Base-by-base conservation (phyloP, 2,797 vertebrate species). In the Philypnodon macrostomus region DNA sequence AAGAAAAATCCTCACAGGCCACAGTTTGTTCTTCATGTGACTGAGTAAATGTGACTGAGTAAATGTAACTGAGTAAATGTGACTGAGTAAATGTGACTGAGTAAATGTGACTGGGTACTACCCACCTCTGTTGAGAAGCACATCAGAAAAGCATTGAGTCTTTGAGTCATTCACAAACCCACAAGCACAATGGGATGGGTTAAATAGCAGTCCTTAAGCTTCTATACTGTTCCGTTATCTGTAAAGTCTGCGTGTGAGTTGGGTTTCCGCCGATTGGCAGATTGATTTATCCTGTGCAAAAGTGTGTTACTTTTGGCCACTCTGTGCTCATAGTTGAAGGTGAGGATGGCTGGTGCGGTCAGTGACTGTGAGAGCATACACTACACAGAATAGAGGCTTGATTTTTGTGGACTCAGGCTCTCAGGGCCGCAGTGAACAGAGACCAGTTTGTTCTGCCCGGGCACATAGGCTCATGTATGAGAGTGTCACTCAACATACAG, bases 401-500 rank as follows among this genome's bases (percentile, higher is more conserved):
- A 53, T 73, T 61, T 63, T 63, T 64, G 62, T 70, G 65, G 47
- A 32, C 49, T 52, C 53, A 16, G 49, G 31, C 15, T 33, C 49
- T 10, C 32, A n/a, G 35, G 7, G 2, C 47, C 5, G 3, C 37
- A 42, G 39, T 26, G 70, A 86, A 89, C 82, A 87, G 74, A 69
- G 32, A 21, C 35, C 26, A 67, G 83, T 79, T 84, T 87, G 83
- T 86, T 77, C 58, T 45, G 55, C 42, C 36, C 4, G 23, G 9
- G 63, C 21, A 11, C 50, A 38, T 53, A 65, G 12, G 56, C 69
- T 35, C 36, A 49, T 38, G 70, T 76, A 68, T 49, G 61, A 81
- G 57, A 53, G 58, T 73, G 81, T 88, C 83, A 83, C 77, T 86
- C 83, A 82, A 49, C 66, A 5, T 53, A 47, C 35, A 70, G 58